A percentile compares a stretch with the other conserved stretches of the same genome.
Evolutionary conservation across 2,797 vertebrate genomes (phyloP).

Genomic region (Rhinella marina): DNA sequence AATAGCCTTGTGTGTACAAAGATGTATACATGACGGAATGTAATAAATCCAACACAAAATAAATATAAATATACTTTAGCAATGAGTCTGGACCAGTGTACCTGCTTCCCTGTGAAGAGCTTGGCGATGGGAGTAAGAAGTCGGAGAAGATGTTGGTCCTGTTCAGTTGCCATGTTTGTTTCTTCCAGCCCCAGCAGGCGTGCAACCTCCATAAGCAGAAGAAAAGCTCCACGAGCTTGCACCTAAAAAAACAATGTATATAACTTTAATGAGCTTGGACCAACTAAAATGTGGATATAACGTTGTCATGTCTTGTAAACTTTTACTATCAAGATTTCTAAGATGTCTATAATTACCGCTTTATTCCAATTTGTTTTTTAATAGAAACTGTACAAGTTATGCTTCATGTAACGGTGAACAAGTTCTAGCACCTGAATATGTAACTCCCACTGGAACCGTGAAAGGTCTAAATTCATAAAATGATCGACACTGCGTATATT

Average conservation of each 20-base stretch:
- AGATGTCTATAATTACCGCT: too few species aligned
- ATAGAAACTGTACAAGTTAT: too few species aligned
- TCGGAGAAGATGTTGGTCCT: constrained; percentile 77
- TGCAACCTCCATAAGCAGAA: constrained; percentile 80
- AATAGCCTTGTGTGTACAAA: constrained; percentile 72
- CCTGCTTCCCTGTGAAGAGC: constrained; percentile 88
- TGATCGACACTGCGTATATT: too few species aligned
- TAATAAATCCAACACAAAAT: neutral
- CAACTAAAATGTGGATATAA: neutral
- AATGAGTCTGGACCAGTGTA: constrained; percentile 54
- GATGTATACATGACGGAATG: neutral
- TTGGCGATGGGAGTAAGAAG: constrained; percentile 82
- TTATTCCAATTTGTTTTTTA: too few species aligned
- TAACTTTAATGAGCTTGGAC: neutral
- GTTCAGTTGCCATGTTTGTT: constrained; percentile 72
- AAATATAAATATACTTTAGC: neutral
- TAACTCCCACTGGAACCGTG: too few species aligned
- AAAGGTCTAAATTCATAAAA: too few species aligned
- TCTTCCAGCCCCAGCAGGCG: constrained; percentile 82
- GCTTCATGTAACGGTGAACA: too few species aligned
- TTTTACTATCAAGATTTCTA: too few species aligned
- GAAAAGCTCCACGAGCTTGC: constrained; percentile 78
- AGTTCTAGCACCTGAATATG: too few species aligned
- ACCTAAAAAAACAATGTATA: constrained; percentile 70
- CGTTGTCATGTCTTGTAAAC: neutral